Evolutionary conservation across 2,888 invertebrate species (phyloP).

Genomic region (Drosophila tanythrix): DNA sequence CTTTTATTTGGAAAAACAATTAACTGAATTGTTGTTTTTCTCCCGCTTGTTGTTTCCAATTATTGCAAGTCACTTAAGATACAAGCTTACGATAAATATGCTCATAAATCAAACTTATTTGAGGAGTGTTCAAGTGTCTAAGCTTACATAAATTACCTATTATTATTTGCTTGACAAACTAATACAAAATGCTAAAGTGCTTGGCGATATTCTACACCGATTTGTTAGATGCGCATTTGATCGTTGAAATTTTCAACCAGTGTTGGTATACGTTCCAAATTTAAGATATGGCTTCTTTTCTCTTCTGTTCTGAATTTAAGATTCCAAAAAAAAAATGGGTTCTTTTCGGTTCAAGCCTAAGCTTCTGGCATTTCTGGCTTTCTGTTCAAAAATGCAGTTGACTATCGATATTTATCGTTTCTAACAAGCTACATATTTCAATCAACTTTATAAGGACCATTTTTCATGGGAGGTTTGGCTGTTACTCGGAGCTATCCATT

Average conservation of each 20-base stretch:
- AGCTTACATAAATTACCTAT: not conserved
- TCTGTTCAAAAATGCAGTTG: not conserved
- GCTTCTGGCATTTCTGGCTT: not conserved
- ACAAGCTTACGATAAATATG: not conserved
- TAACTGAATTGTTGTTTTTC: not conserved
- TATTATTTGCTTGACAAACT: not conserved
- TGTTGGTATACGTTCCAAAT: too few relatives aligned
- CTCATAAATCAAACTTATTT: not conserved
- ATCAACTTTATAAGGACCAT: not conserved
- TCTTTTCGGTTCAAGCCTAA: not conserved
- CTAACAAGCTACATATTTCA: not conserved
- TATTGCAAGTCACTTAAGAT: not conserved
- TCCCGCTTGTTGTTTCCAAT: not conserved
- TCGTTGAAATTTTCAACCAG: not conserved
- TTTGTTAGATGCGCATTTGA: not conserved
- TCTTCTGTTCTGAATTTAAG: not conserved
- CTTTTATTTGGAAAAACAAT: constrained; percentile 3
- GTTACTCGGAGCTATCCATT: not conserved
- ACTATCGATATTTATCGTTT: not conserved
- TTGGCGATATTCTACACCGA: not conserved
- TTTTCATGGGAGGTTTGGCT: not conserved
- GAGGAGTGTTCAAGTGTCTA: not conserved
- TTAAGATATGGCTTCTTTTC: not conserved
- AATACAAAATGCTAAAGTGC: not conserved
- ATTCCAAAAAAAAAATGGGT: not conserved